phyloP scores from a whole-genome alignment of 2,888 invertebrate genomes.

The Sipunculus nudus region DNA sequence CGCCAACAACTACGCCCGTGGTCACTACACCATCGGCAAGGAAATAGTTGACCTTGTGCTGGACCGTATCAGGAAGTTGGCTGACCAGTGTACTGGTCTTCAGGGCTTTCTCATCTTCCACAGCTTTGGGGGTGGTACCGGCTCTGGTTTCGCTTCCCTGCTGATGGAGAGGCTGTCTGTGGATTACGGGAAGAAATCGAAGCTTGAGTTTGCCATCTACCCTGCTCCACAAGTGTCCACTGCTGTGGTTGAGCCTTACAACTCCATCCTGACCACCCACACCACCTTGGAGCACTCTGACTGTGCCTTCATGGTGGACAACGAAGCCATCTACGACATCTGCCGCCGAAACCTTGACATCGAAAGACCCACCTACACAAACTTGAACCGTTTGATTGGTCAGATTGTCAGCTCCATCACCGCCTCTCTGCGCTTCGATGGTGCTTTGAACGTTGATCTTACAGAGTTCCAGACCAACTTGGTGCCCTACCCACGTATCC shows the following conservation, averaged over 20 bases:
- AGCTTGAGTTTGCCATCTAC: slow-evolving; percentile 87
- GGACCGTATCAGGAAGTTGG: slow-evolving; percentile 76
- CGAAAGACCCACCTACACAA: slow-evolving; percentile 84
- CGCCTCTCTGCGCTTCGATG: slow-evolving; percentile 68
- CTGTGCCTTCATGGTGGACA: slow-evolving; percentile 91
- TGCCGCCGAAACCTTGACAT: slow-evolving; percentile 85
- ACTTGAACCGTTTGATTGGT: slow-evolving; percentile 91
- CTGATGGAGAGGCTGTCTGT: slow-evolving; percentile 85
- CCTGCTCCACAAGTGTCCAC: slow-evolving; percentile 93
- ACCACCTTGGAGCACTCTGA: slow-evolving; percentile 93
- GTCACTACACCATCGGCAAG: slow-evolving; percentile 93
- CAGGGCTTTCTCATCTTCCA: slow-evolving; percentile 87
- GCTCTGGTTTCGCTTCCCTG: slow-evolving; percentile 87
- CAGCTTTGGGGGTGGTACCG: slow-evolving; percentile 87
- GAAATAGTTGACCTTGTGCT: slow-evolving; percentile 80
- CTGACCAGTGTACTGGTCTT: slow-evolving; percentile 81
- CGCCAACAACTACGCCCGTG: slow-evolving; percentile 96
- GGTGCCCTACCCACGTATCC: slow-evolving; percentile 75
- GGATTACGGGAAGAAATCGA: slow-evolving; percentile 87
- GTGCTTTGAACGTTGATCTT: slow-evolving; percentile 68
- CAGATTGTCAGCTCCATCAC: slow-evolving; percentile 74
- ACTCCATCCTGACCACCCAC: slow-evolving; percentile 94
- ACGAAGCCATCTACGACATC: slow-evolving; percentile 90
- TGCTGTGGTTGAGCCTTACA: slow-evolving; percentile 95
- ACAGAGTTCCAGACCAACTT: too few species aligned